Percentiles rank a stretch among this genome's conserved stretches.
phyloP scores from a whole-genome alignment of 2,797 vertebrate species.

The Steatocranus sp. region DNA sequence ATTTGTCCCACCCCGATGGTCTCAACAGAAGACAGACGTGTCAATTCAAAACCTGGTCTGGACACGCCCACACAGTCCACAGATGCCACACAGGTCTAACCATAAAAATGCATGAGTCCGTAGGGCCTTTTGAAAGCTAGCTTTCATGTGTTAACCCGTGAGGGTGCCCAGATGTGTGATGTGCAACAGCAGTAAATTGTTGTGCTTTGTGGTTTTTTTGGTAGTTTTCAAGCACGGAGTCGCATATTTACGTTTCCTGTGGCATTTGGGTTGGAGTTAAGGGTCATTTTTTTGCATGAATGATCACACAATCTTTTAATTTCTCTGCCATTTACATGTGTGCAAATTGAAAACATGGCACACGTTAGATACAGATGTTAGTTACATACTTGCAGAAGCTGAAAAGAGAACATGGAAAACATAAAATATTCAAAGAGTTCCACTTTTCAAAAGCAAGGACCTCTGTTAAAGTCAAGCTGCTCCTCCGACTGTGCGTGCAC shows the following conservation, averaged over 20 bases:
- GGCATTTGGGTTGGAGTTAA: background rate
- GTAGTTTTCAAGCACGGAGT: fast-evolving
- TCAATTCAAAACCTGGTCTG: background rate
- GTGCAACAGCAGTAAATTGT: background rate
- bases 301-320: background rate
- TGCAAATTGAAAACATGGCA: background rate
- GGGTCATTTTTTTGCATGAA: background rate
- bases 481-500: fast-evolving
- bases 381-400: background rate
- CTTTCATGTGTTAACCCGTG: background rate
- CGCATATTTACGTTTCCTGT: background rate
- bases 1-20: background rate
- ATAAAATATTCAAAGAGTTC: background rate
- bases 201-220: background rate
- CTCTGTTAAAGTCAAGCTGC: background rate
- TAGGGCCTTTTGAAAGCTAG: background rate
- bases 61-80: background rate
- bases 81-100: fast-evolving
- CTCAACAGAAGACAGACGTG: background rate
- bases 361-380: background rate
- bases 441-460: fast-evolving
- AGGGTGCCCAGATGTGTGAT: background rate
- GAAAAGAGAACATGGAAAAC: background rate
- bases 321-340: background rate
- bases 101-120: background rate